phyloP scores from a whole-genome alignment of 2,888 invertebrate species.

The Acleris sparsana region DNA sequence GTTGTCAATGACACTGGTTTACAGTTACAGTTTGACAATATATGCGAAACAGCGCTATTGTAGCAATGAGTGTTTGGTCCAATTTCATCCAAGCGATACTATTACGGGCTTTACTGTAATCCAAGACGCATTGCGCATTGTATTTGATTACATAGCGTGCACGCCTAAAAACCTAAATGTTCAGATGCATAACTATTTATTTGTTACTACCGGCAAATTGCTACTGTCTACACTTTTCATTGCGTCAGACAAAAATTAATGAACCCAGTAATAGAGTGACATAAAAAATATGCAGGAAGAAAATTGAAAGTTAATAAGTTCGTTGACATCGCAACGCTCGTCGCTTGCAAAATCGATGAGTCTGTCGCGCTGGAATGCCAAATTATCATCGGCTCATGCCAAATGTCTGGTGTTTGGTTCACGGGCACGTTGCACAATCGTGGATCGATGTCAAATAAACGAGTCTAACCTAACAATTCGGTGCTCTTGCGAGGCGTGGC shows the following conservation, averaged over 20 bases:
- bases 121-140: conserved; percentile 32
- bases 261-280: not conserved
- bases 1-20: conserved; percentile 55
- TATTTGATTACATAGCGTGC: conserved; percentile 37
- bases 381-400: conserved; percentile 57
- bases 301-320: conserved; percentile 36
- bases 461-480: conserved; percentile 25
- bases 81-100: conserved; percentile 31
- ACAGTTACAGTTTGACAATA: conserved; percentile 49
- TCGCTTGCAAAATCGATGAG: conserved; percentile 41
- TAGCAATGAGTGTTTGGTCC: conserved; percentile 18
- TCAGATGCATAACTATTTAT: conserved; percentile 32
- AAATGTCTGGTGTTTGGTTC: conserved; percentile 55
- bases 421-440: conserved; percentile 52
- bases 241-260: conserved; percentile 14
- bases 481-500: conserved; percentile 7
- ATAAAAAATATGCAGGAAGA: conserved; percentile 11
- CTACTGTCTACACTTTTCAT: conserved; percentile 26
- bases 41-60: not conserved
- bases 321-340: conserved; percentile 36
- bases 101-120: conserved; percentile 24
- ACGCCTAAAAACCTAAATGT: conserved; percentile 36
- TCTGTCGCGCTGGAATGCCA: conserved; percentile 42
- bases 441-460: conserved; percentile 17
- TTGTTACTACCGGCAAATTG: conserved; percentile 28